phyloP scores from a whole-genome alignment of 2,113 vertebrate species.

The Hippocampus zosterae region DNA sequence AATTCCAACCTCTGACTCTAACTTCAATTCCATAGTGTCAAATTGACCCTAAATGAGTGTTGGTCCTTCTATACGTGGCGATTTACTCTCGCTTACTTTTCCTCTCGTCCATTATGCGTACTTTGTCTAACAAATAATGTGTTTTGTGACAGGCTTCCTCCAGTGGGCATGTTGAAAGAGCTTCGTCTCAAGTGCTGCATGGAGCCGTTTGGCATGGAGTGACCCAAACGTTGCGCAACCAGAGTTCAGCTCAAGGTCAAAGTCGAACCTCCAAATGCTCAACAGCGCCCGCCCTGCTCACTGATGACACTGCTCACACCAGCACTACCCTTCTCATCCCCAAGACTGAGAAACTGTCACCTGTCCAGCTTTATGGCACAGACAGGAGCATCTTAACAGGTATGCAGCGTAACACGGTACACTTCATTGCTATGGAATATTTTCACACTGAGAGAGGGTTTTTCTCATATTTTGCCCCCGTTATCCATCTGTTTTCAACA shows the following conservation, averaged over 20 bases:
- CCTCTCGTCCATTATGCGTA: too few species aligned
- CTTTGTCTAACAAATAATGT: not conserved
- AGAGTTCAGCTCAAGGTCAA: constrained; percentile 24
- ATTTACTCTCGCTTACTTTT: too few species aligned
- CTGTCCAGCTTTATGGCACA: constrained; percentile 69
- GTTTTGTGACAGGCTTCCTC: constrained; percentile 43
- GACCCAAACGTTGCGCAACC: constrained; percentile 36
- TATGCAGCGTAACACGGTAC: constrained; percentile 15
- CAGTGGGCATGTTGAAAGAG: constrained; percentile 21
- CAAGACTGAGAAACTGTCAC: constrained; percentile 86
- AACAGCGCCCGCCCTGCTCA: constrained; percentile 48
- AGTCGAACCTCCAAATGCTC: constrained; percentile 40
- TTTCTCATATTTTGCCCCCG: too few species aligned
- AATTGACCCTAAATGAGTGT: too few species aligned
- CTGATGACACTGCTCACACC: constrained; percentile 42
- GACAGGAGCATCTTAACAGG: constrained; percentile 64
- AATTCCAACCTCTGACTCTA: too few species aligned
- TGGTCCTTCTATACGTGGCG: too few species aligned
- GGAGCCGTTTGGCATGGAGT: constrained; percentile 37
- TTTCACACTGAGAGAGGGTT: not conserved
- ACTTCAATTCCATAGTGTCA: too few species aligned
- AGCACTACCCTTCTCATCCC: constrained; percentile 67
- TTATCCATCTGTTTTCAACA: too few species aligned
- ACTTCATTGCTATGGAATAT: not conserved
- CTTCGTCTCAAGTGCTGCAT: constrained; percentile 42